Evolutionary conservation across 2,888 invertebrate genomes (phyloP).

Genomic region (Leucozona laternaria): DNA sequence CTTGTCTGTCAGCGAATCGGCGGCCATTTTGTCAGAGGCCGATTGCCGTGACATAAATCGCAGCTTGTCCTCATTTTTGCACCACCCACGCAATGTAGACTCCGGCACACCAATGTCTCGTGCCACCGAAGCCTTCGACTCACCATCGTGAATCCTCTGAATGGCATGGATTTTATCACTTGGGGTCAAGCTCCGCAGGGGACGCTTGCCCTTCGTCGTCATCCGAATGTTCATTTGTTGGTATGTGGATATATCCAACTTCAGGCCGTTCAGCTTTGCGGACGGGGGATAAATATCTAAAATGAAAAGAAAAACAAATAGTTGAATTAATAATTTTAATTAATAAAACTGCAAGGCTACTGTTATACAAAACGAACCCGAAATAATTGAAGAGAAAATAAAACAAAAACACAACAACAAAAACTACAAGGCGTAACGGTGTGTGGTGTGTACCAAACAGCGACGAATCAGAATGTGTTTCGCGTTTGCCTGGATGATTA

Average conservation of each 20-base stretch:
- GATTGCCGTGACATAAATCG: slow-evolving; percentile 89
- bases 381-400: background rate
- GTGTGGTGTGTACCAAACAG: slow-evolving; percentile 26
- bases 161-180: slow-evolving; percentile 93
- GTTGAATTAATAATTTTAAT: slow-evolving; percentile 17
- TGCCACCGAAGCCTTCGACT: slow-evolving; percentile 93
- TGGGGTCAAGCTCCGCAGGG: slow-evolving; percentile 90
- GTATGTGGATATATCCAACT: slow-evolving; percentile 83
- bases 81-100: slow-evolving; percentile 94
- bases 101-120: slow-evolving; percentile 94
- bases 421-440: slow-evolving; percentile 32
- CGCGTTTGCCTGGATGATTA: slow-evolving; percentile 61
- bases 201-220: slow-evolving; percentile 90
- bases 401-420: slow-evolving; percentile 34
- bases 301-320: slow-evolving; percentile 63
- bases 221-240: slow-evolving; percentile 84
- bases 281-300: slow-evolving; percentile 77
- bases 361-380: slow-evolving; percentile 14
- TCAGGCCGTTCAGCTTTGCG: slow-evolving; percentile 82
- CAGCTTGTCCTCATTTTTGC: slow-evolving; percentile 92
- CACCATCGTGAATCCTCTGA: slow-evolving; percentile 92
- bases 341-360: slow-evolving; percentile 9
- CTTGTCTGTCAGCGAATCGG: slow-evolving; percentile 81
- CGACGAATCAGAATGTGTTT: slow-evolving; percentile 72
- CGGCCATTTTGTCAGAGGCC: slow-evolving; percentile 87